Conservation (phyloP, 1,140 invertebrate species). For the Physella acuta region DNA sequence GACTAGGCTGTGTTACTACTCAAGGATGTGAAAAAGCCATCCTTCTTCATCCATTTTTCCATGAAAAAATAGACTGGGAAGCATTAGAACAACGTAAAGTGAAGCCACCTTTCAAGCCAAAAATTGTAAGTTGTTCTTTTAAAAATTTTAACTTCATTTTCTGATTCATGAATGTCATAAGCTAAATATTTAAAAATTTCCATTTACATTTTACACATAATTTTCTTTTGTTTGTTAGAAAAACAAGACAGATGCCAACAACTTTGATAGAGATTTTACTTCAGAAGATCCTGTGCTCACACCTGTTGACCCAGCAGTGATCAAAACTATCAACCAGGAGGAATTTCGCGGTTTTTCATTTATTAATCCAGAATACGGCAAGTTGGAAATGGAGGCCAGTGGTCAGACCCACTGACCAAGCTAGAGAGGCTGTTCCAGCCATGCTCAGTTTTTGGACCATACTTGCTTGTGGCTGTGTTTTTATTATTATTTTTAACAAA, state of each 20-base stretch:
- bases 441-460: constrained; percentile 14
- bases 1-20: constrained; percentile 82
- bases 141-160: too few relatives aligned
- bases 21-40: constrained; percentile 85
- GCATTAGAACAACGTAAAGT: constrained; percentile 86
- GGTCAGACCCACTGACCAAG: constrained; percentile 22
- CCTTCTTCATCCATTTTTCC: constrained; percentile 90
- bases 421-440: constrained; percentile 2
- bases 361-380: constrained; percentile 81
- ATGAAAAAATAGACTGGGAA: constrained; percentile 90
- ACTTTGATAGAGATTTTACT: constrained; percentile 99
- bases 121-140: constrained; percentile 78
- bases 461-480: constrained; percentile 11
- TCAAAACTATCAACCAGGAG: constrained; percentile 92
- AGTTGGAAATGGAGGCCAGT: constrained; percentile 38
- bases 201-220: background rate
- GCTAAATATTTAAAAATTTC: background rate
- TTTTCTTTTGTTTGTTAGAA: constrained; percentile 68
- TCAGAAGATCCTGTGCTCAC: constrained; percentile 96
- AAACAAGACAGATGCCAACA: constrained; percentile 94
- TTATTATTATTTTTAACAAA: background rate
- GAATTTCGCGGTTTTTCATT: constrained; percentile 98
- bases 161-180: too few relatives aligned
- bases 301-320: constrained; percentile 85
- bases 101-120: constrained; percentile 95